Conservation (phyloP, 64 coral and sea anemone species). For the Stylophora pistillata region DNA sequence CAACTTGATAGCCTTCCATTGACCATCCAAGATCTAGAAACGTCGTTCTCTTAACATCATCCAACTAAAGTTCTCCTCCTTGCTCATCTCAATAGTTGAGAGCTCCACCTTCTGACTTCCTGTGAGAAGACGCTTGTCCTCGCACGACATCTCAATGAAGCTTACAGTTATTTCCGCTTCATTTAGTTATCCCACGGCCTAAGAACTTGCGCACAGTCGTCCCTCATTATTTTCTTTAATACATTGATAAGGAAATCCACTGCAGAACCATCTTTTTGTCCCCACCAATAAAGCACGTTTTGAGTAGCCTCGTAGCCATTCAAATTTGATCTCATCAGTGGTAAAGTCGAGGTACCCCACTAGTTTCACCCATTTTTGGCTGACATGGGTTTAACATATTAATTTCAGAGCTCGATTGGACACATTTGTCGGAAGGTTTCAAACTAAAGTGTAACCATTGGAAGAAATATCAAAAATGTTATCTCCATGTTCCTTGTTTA, state of each 20-base stretch:
- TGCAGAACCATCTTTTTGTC: neutral
- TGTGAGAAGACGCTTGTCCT: too few relatives aligned
- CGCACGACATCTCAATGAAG: too few relatives aligned
- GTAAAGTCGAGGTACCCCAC: neutral
- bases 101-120: too few relatives aligned
- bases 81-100: too few relatives aligned
- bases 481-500: too few relatives aligned
- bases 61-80: too few relatives aligned
- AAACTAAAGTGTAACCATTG: conserved; percentile 1
- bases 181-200: conserved; percentile 18
- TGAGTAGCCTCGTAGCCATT: neutral
- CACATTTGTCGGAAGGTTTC: neutral
- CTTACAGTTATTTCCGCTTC: neutral
- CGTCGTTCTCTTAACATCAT: too few relatives aligned
- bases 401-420: neutral
- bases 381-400: conserved; percentile 3
- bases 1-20: too few relatives aligned
- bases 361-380: conserved; percentile 24
- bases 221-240: conserved; percentile 26
- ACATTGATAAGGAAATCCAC: neutral
- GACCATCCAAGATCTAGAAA: too few relatives aligned
- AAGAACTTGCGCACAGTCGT: conserved; percentile 25
- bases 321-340: neutral
- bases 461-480: too few relatives aligned
- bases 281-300: conserved; percentile 5